Evolutionary conservation across 1,140 invertebrate species (phyloP).

Genomic region (Drosophila funebris): DNA sequence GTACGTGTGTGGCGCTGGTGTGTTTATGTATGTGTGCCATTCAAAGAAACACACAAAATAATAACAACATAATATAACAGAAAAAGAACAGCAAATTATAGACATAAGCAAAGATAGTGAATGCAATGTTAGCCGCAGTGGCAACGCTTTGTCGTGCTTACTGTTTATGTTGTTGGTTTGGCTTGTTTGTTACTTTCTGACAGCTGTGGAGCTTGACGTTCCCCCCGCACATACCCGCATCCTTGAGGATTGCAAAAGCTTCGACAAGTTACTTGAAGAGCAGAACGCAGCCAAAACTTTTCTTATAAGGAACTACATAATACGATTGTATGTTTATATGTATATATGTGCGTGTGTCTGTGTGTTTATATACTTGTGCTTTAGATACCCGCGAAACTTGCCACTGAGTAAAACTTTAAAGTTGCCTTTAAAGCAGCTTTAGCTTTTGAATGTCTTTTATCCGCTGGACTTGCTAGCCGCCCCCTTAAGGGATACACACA

Average conservation of each 20-base stretch:
- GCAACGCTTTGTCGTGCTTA: constrained; percentile 18
- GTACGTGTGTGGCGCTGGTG: background rate
- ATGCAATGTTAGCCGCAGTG: constrained; percentile 24
- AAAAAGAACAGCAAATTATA: constrained; percentile 17
- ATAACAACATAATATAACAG: background rate
- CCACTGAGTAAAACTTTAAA: constrained; percentile 48
- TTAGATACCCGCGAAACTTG: background rate
- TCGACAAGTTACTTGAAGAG: constrained; percentile 60
- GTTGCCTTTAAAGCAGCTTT: constrained; percentile 47
- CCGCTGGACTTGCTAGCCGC: constrained; percentile 9
- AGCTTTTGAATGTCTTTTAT: constrained; percentile 37
- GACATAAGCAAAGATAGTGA: constrained; percentile 9
- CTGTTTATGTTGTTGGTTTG: background rate
- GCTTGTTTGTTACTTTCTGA: constrained; percentile 25
- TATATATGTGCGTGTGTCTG: background rate
- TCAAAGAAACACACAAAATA: constrained; percentile 26
- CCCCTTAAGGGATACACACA: constrained; percentile 32
- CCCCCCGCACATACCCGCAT: background rate
- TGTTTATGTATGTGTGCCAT: constrained; percentile 22
- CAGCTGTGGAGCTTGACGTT: constrained; percentile 6
- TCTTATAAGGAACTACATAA: constrained; percentile 19
- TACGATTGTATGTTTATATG: background rate
- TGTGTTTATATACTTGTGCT: background rate
- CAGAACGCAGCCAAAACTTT: constrained; percentile 17
- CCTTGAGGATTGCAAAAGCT: constrained; percentile 31